These are phyloP conservation scores for Drosophila nannoptera DNA, from an alignment of 1,140 invertebrate species.

Conservation along the genomic window DNA sequence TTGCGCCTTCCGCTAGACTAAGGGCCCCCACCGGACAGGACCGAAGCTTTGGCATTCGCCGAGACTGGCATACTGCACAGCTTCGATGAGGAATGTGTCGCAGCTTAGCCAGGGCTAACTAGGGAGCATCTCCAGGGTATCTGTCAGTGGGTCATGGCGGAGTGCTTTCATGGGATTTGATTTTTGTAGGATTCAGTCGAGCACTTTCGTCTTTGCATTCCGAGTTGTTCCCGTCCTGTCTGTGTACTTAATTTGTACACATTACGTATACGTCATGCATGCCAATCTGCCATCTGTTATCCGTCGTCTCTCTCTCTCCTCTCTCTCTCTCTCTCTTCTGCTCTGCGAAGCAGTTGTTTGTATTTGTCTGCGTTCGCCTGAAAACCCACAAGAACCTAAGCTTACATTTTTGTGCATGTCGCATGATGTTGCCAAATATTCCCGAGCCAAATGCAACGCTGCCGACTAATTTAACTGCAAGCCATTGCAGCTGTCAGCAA, in stretches of 20 bases:
- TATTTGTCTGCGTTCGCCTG: conserved; percentile 11
- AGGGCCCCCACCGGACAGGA: conserved; percentile 44
- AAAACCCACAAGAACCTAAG: conserved; percentile 20
- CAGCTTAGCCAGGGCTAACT: no score
- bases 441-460: conserved; percentile 37
- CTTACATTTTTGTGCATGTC: conserved; percentile 24
- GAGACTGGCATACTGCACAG: conserved; percentile 7
- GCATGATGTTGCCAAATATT: conserved; percentile 43
- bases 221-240: conserved; percentile 30
- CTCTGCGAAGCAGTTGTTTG: background rate
- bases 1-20: conserved; percentile 37
- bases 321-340: conserved; percentile 10
- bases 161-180: background rate
- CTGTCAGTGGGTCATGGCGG: background rate
- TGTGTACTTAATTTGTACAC: conserved; percentile 46
- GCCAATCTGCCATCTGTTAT: conserved; percentile 16
- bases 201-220: no score
- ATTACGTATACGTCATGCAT: conserved; percentile 63
- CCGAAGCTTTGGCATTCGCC: conserved; percentile 46
- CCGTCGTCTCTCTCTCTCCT: background rate
- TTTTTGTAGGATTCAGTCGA: conserved; percentile 2
- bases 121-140: background rate
- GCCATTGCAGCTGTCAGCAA: conserved; percentile 44
- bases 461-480: conserved; percentile 59
- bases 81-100: background rate